Base-by-base conservation (phyloP, 2,113 vertebrate species). In the Alligator sinensis region DNA sequence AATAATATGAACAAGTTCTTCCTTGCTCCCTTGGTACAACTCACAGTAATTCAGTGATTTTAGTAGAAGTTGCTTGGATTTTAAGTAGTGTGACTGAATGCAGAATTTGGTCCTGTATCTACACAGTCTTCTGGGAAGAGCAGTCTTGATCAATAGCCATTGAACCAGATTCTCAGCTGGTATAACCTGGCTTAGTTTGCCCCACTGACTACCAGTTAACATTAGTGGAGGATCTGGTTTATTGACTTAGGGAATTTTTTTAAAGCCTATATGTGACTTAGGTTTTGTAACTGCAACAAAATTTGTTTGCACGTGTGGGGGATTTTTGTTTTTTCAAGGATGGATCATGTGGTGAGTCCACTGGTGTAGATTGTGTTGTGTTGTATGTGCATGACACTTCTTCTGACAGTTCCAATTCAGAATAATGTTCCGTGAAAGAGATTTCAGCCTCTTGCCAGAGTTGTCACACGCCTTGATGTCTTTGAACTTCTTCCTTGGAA, bases 401-500 rank as follows among this genome's bases (percentile, higher is more conserved):
- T 97, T 88, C 82, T 13, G 0, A 89, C 76, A 16, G 87, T 90
- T 94, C 93, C 68, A 86, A 96, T 96, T 93, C 90, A 92, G 88
- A 66, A 88, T 82, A 93, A 95, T 96, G 95, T 96, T 97, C 96
- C 89, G 82, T 91, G 89, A 88, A 95, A 72, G 47, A 95, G 92
- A 88, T 87, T 89, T 86, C 80, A 96, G 93, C 83, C 95, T 94
- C 93, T 95, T 97, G 96, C 95, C 96, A 96, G 94, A 86, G 54
- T 95, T 95, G 94, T 96, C 95, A 97, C 95, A 94, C 80, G 89
- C 89, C 89, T 97, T 95, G 92, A 95, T 97, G 91, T 95, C 95
- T 96, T 97, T 97, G 95, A 96, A 96, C 93, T 96, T 94, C 94
- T 97, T 95, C 94, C 92, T 96, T 97, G 92, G 96, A 97, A 96